Evolutionary conservation across 2,888 invertebrate species (phyloP).

Genomic region (Diplolepis rosae): DNA sequence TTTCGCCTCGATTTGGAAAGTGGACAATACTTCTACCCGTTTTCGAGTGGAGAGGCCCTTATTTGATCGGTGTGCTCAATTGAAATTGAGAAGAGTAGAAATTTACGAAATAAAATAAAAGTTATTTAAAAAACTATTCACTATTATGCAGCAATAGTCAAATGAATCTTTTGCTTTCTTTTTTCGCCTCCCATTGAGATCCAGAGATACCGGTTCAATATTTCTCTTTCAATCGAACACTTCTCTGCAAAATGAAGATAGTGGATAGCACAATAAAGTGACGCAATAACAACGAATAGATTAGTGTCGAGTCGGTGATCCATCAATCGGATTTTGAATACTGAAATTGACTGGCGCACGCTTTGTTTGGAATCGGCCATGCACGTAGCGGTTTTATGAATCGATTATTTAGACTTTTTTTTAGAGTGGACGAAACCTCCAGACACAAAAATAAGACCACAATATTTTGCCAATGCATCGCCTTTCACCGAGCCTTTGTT

Average conservation of each 20-base stretch:
- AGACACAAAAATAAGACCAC: slow-evolving; percentile 9
- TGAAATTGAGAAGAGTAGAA: too few relatives aligned
- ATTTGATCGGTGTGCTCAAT: too few relatives aligned
- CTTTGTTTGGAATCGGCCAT: background rate
- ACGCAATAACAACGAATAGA: background rate
- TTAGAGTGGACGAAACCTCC: background rate
- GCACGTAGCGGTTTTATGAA: background rate
- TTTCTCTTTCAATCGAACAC: background rate
- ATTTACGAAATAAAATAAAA: too few relatives aligned
- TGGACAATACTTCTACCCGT: too few relatives aligned
- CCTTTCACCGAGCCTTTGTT: slow-evolving; percentile 29
- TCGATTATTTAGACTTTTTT: slow-evolving; percentile 13
- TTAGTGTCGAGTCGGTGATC: slow-evolving; percentile 1
- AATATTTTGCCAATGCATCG: slow-evolving; percentile 11
- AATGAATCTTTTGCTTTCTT: too few relatives aligned
- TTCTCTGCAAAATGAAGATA: slow-evolving; percentile 10
- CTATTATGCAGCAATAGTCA: too few relatives aligned
- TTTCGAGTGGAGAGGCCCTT: too few relatives aligned
- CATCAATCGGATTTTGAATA: background rate
- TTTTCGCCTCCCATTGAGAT: too few relatives aligned
- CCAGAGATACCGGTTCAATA: background rate
- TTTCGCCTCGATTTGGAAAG: too few relatives aligned
- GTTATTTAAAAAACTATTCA: too few relatives aligned
- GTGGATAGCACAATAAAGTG: background rate
- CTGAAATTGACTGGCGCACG: background rate